Evolutionary conservation across 2,113 vertebrate genomes (phyloP), one percentile per base, ranked within the genome.

Genomic region (Struthio camelus): DNA sequence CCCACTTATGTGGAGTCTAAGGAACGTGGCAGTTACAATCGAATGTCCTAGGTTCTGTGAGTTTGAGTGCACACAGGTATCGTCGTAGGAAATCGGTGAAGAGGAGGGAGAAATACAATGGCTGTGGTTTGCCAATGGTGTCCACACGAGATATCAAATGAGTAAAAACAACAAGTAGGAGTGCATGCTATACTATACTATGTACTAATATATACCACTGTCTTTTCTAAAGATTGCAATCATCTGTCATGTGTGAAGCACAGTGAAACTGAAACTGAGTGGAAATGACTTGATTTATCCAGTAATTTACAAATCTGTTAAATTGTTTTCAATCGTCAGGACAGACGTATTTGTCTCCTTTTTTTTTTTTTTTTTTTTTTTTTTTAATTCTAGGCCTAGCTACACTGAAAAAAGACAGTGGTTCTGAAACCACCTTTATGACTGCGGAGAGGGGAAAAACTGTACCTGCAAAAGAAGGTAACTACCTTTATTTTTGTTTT

Each of bases 391-490:
- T 62, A 98, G 98, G 98, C 18, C 88, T 97, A 76, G 91, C 90
- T 92, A 38, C 78, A 38, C 85, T 95, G 71, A 98, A 98, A 92
- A 98, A 96, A 90, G 95, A 96, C 24, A 87, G 56, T 79, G 70
- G 67, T 94, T 93, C 97, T 56, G 97, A 97, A 79, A 94, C 95
- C 58, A 95, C 87, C 51, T 94, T 93, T 64, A 14, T 95, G 80
- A 87, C 95, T 73, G 80, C 81, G 36, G 97, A 96, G 25, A 97
- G 96, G 61, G 56, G 56, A 51, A 98, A 98, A 96, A 32, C 88
- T 19, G 38, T 44, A 64, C 73, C 95, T 65, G 93, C 88, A 42
- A 98, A 97, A 96, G 97, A 98, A 8, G 98, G 98, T 98, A 98
- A 95, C 25, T 66, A 18, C 11, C 2, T 54, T 53, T 30, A 66